Conservation (phyloP, 2,797 vertebrate species). For the Todus mexicanus region DNA sequence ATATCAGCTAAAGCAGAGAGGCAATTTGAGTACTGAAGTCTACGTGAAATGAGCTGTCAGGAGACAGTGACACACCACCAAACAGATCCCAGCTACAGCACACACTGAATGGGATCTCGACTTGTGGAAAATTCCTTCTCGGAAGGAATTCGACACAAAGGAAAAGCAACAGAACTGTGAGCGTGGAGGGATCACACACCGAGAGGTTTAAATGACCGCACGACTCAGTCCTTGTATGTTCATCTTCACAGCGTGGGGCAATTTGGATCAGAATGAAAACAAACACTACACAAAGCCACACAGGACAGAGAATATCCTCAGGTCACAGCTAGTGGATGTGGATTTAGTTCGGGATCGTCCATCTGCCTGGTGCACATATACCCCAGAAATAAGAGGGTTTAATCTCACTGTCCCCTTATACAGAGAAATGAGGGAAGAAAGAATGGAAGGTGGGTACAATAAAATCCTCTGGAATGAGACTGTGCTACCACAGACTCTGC, state of each 20-base stretch:
- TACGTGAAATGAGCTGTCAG: not conserved
- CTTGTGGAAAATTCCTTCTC: not conserved
- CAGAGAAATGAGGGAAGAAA: not conserved
- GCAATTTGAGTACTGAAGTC: not conserved
- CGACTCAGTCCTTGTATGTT: not conserved
- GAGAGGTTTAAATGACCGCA: not conserved
- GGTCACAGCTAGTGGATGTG: not conserved
- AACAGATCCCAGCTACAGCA: not conserved
- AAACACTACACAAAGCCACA: not conserved
- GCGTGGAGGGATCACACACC: rapidly evolving
- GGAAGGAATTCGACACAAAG: not conserved
- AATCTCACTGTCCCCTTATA: not conserved
- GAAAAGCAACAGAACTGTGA: not conserved
- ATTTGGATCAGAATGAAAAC: not conserved
- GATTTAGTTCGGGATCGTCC: not conserved
- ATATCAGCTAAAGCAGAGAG: not conserved
- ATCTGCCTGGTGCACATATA: not conserved
- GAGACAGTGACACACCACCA: not conserved
- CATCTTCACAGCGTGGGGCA: not conserved
- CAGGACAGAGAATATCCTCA: not conserved
- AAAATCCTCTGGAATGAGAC: not conserved
- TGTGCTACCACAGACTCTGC: not conserved
- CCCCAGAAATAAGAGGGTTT: not conserved
- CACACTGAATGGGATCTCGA: not conserved
- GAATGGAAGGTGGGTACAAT: not conserved